Conservation (phyloP, 2,113 vertebrate species). For the Labeo catla region DNA sequence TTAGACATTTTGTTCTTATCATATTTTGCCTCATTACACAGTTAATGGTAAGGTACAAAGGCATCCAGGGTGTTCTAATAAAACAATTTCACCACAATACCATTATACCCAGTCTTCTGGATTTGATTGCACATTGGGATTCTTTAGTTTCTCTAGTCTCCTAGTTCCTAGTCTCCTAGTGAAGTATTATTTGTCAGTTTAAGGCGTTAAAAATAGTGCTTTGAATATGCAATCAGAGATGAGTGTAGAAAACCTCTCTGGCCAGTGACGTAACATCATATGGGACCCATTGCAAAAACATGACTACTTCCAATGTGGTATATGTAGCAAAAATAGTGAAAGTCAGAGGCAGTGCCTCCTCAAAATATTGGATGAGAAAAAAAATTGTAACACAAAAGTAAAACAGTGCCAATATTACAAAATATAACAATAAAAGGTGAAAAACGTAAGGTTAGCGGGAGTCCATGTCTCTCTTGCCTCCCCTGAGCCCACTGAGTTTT, state of each 20-base stretch:
- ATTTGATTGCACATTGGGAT: background rate
- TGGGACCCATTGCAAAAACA: too few relatives aligned
- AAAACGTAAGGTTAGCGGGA: too few relatives aligned
- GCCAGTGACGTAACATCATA: background rate
- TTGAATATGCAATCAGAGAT: background rate
- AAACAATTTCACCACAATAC: background rate
- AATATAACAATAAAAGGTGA: too few relatives aligned
- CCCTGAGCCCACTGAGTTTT: too few relatives aligned
- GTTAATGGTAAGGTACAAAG: conserved; percentile 25
- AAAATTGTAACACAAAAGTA: too few relatives aligned
- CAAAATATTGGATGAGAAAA: too few relatives aligned
- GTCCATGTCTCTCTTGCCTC: too few relatives aligned
- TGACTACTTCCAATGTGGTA: background rate
- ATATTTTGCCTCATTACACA: conserved; percentile 36
- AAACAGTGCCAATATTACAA: too few relatives aligned
- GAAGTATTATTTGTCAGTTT: background rate
- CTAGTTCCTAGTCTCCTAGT: background rate
- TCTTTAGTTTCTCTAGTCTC: background rate
- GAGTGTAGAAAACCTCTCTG: background rate
- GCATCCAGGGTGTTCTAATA: background rate
- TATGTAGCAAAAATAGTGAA: background rate
- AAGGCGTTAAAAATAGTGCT: background rate
- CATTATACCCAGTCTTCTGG: background rate
- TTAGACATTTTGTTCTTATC: conserved; percentile 34
- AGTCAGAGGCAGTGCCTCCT: too few relatives aligned